Base-by-base conservation (phyloP, 2,113 vertebrate genomes). In the Crotophaga sulcirostris region DNA sequence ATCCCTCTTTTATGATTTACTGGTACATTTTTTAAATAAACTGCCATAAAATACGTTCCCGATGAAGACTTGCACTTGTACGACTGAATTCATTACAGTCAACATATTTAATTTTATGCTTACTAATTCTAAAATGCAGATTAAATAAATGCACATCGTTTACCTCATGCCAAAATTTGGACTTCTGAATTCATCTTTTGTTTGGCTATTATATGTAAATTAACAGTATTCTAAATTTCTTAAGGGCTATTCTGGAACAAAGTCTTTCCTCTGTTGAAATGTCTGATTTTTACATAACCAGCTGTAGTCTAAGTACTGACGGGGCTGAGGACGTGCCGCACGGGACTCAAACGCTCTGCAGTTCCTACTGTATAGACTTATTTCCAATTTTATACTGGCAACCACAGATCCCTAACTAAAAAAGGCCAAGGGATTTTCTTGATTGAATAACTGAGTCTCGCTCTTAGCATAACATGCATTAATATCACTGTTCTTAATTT, bases 11-110 rank as follows among this genome's bases (percentile, higher is more conserved):
- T 99, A 98, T 98, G 97, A 98, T 98, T 98, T 98, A 98, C 98
- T 98, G 98, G 98, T 99, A 98, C 98, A 98, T 98, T 98, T 98
- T 98, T 98, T 76, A 98, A 98, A 98, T 97, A 98, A 98, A 98
- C 98, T 98, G 98, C 98, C 98, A 97, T 98, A 96, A 98, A 97
- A 96, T 98, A 96, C 92, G 4, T 97, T 97, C 96, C 97, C 98
- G 97, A 94, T 96, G 97, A 97, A 98, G 92, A 98, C 97, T 98
- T 98, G 98, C 98, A 98, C 98, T 98, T 98, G 97, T 98, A 98
- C 97, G 98, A 98, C 98, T 98, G 98, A 98, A 97, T 98, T 98
- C 98, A 98, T 98, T 98, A 89, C 98, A 98, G 97, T 98, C 98
- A 97, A 97, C 97, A 31, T 98, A 97, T 98, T 98, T 98, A 97